phyloP scores from a whole-genome alignment of 2,888 invertebrate species.

The Boloria selene region DNA sequence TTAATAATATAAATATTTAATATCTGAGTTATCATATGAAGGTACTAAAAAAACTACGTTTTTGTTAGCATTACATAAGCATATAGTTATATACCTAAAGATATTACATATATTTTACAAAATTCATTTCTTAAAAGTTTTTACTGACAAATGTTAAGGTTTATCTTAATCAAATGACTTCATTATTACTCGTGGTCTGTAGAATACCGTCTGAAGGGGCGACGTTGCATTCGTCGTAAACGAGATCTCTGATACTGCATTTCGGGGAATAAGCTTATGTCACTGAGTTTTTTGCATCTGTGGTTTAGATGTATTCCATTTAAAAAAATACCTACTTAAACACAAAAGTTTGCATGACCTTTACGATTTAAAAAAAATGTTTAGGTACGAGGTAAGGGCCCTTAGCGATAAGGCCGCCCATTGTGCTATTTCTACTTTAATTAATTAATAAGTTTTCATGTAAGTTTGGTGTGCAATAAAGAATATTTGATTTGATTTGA shows the following conservation, averaged over 20 bases:
- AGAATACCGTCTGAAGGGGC: slow-evolving; percentile 61
- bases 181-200: slow-evolving; percentile 42
- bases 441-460: no score
- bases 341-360: neutral
- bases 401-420: no score
- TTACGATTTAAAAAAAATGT: neutral
- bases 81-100: neutral
- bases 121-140: slow-evolving; percentile 4
- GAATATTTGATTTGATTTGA: no score
- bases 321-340: neutral
- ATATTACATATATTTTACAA: neutral
- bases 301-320: neutral
- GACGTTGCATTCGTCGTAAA: slow-evolving; percentile 68
- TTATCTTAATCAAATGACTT: slow-evolving; percentile 47
- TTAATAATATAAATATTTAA: no score
- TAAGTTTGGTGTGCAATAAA: no score
- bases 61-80: no score
- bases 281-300: slow-evolving; percentile 50
- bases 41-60: no score
- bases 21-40: no score
- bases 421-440: no score
- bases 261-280: slow-evolving; percentile 70
- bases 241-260: slow-evolving; percentile 71
- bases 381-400: neutral
- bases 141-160: slow-evolving; percentile 29